Evolutionary conservation across 2,113 vertebrate genomes (phyloP).

Genomic region (Semnopithecus entellus): DNA sequence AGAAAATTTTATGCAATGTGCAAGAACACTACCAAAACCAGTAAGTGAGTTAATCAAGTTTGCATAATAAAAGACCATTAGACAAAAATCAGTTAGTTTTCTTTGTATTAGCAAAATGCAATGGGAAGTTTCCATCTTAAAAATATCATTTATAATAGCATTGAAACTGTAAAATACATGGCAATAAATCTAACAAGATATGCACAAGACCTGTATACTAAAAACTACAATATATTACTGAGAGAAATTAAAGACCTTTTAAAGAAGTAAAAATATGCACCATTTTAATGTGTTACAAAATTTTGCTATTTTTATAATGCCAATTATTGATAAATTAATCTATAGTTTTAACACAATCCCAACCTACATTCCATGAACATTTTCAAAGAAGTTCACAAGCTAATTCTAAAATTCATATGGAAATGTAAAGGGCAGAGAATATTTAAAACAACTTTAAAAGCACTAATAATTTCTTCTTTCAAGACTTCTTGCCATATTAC

Average conservation of each 20-base stretch:
- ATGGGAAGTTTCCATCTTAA: neutral
- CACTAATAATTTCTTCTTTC: neutral
- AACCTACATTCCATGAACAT: neutral
- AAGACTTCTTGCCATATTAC: neutral
- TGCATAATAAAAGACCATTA: neutral
- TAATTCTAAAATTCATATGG: neutral
- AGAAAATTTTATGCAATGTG: neutral
- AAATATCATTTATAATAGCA: neutral
- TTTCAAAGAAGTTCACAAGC: neutral
- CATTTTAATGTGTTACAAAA: neutral
- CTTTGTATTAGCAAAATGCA: neutral
- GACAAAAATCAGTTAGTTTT: neutral
- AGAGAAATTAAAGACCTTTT: neutral
- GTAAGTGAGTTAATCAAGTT: neutral
- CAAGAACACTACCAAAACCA: neutral
- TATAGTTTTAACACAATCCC: neutral
- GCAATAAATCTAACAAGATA: neutral
- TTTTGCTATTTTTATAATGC: neutral
- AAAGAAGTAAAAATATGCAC: neutral
- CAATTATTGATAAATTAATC: neutral
- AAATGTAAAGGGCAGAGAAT: neutral
- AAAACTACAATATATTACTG: neutral
- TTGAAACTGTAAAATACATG: neutral
- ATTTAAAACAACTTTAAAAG: neutral
- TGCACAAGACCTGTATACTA: neutral